Evolutionary conservation across 2,797 vertebrate genomes (phyloP).

Genomic region (Crenichthys baileyi): DNA sequence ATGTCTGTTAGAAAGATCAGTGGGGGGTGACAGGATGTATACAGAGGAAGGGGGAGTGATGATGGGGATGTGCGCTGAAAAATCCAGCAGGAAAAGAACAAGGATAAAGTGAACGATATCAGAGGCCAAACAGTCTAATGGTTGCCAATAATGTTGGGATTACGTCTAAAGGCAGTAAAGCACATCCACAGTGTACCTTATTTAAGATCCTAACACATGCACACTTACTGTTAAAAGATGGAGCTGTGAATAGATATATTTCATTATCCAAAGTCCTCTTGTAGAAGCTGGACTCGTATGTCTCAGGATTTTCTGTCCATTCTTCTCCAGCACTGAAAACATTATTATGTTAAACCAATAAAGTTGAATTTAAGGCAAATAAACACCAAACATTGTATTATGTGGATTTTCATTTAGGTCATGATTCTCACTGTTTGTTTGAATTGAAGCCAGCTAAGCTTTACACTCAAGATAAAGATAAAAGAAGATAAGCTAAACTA

Average conservation of each 20-base stretch:
- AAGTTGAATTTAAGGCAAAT: constrained; percentile 37
- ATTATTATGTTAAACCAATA: constrained; percentile 45
- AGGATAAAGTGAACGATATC: constrained; percentile 69
- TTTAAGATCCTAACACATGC: constrained; percentile 29
- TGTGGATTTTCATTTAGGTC: neutral
- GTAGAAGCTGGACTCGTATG: constrained; percentile 97
- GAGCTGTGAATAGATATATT: constrained; percentile 96
- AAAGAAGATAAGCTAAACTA: too few relatives aligned
- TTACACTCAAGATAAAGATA: too few relatives aligned
- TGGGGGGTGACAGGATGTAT: constrained; percentile 64
- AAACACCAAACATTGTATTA: constrained; percentile 2
- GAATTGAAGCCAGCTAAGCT: neutral
- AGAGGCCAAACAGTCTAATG: constrained; percentile 59
- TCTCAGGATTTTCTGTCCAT: constrained; percentile 93
- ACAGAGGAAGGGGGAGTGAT: constrained; percentile 37
- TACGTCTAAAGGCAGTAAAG: constrained; percentile 52
- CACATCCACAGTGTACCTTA: constrained; percentile 46
- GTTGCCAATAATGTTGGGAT: constrained; percentile 57
- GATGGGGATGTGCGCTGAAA: constrained; percentile 52
- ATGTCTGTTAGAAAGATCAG: constrained; percentile 74
- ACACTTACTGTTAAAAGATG: constrained; percentile 91
- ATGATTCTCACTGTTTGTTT: neutral
- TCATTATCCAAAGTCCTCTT: constrained; percentile 97
- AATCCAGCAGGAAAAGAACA: constrained; percentile 59
- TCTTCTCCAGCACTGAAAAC: constrained; percentile 90